These are phyloP conservation scores for Mola mola DNA, from an alignment of 2,113 vertebrate genomes.

Conservation along the genomic window DNA sequence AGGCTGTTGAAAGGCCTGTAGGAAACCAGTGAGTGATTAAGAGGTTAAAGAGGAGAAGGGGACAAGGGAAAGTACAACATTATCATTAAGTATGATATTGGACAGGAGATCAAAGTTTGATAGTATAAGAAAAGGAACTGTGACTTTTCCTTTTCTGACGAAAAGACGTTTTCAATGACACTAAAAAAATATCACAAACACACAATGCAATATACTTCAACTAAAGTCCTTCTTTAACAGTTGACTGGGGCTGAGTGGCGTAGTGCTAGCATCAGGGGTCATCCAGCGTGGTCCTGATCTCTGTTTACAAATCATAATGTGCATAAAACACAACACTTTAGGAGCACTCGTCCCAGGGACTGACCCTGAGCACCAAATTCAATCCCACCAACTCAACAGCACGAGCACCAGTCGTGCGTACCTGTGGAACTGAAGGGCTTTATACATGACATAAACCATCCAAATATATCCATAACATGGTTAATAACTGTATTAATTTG, in stretches of 20 bases:
- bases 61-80: no score
- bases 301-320: background rate
- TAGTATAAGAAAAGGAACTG: background rate
- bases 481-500: conserved; percentile 31
- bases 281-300: background rate
- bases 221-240: conserved; percentile 24
- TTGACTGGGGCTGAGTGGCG: no score
- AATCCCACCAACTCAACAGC: background rate
- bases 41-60: no score
- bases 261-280: no score
- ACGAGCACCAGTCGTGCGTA: background rate
- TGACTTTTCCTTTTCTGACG: background rate
- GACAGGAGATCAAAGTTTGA: background rate
- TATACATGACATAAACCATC: conserved; percentile 66
- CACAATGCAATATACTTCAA: background rate
- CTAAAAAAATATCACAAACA: background rate
- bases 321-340: background rate
- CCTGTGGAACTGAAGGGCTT: background rate
- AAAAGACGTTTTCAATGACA: no score
- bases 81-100: no score
- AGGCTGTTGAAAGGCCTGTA: no score
- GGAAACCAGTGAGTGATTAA: no score
- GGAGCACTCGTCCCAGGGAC: background rate
- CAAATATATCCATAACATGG: conserved; percentile 75
- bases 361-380: no score